Evolutionary conservation across 2,797 vertebrate genomes (phyloP).

Genomic region (Thalassophryne amazonica): DNA sequence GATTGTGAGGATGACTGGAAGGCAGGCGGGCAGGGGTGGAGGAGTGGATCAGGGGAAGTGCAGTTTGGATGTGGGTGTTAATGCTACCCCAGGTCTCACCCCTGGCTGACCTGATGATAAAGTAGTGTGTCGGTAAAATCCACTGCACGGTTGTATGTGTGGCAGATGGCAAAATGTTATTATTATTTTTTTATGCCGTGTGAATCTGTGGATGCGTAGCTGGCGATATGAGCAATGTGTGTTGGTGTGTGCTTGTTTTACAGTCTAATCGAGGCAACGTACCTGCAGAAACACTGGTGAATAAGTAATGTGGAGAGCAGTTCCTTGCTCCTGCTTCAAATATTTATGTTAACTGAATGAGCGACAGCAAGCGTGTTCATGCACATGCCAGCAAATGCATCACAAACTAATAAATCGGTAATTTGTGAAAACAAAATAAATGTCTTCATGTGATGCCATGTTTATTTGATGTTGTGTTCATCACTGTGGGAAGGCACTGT

Average conservation of each 20-base stretch:
- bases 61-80: constrained; percentile 21
- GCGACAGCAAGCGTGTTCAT: constrained; percentile 1
- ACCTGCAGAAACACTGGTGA: not conserved
- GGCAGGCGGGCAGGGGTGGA: not conserved
- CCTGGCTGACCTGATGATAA: constrained; percentile 25
- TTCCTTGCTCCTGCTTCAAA: not conserved
- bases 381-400: not conserved
- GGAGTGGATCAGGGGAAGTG: constrained; percentile 3
- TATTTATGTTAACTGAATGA: constrained; percentile 4
- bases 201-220: not conserved
- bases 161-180: not conserved
- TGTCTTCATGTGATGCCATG: too few relatives aligned
- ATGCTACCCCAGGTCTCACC: constrained; percentile 17
- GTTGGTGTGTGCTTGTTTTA: not conserved
- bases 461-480: too few relatives aligned
- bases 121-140: not conserved
- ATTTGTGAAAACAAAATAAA: too few relatives aligned
- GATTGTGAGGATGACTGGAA: constrained; percentile 8
- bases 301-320: not conserved
- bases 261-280: not conserved
- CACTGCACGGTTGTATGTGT: not conserved
- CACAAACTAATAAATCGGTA: too few relatives aligned
- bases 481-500: too few relatives aligned
- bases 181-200: too few relatives aligned
- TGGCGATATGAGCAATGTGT: not conserved